Evolutionary conservation across 2,113 vertebrate species (phyloP), one percentile per base, ranked within the genome.

Genomic region (Leucopternis melanops): DNA sequence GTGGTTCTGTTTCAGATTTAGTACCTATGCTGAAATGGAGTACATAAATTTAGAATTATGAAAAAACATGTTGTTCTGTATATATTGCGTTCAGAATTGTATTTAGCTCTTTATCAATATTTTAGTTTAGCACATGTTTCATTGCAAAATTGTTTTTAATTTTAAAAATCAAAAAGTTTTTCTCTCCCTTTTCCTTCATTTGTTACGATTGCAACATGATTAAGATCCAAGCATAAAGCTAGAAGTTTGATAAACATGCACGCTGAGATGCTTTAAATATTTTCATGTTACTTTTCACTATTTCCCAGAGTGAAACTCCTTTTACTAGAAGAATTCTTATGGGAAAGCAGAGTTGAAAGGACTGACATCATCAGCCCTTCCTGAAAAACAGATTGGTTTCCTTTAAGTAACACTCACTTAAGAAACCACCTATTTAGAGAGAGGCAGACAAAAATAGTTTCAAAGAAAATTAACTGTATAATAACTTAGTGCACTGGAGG

Each of bases 301-400:
- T 96, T 98, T 97, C 93, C 97, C 95, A 97, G 89, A 97, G 91
- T 73, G 94, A 95, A 97, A 96, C 91, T 97, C 91, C 86, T 97
- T 92, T 95, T 86, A 95, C 82, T 94, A 84, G 69, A 94, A 95
- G 90, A 96, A 61, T 97, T 97, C 91, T 97, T 97, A 96, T 97
- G 92, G 95, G 95, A 97, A 97, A 96, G 84, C 95, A 20, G 63
- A 85, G 87, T 97, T 92, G 95, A 96, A 96, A 98, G 94, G 69
- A 86, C 57, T 92, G 72, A 96, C 78, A 78, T 97, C 90, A 94
- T 92, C 94, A 94, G 69, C 92, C 84, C 47, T 96, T 97, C 90
- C 93, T 95, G 95, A 95, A 97, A 97, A 97, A 91, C 97, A 97
- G 92, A 88, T 97, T 95, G 93, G 81, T 97, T 97, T 97, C 96